Evolutionary conservation across 2,113 vertebrate genomes (phyloP).

Genomic region (Marmota flaviventris): DNA sequence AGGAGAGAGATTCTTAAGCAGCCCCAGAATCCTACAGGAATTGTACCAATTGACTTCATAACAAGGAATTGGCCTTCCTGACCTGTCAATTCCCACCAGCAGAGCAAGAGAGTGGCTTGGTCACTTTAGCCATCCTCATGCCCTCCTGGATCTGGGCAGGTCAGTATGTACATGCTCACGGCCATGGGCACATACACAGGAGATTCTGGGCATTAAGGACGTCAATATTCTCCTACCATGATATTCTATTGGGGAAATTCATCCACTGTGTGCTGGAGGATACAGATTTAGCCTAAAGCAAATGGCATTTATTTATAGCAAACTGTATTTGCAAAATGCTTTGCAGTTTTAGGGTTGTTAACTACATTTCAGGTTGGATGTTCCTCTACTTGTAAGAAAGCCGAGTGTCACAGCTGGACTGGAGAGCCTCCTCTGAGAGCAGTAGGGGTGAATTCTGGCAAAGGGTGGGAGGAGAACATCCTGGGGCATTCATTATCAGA

Average conservation of each 20-base stretch:
- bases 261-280: conserved; percentile 66
- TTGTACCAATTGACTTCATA: conserved; percentile 66
- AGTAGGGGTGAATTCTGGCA: not conserved
- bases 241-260: conserved; percentile 60
- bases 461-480: no score
- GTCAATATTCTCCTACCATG: conserved; percentile 9
- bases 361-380: conserved; percentile 62
- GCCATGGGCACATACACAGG: conserved; percentile 12
- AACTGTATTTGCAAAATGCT: conserved; percentile 74
- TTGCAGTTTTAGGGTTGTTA: conserved; percentile 73
- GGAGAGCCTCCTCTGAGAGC: not conserved
- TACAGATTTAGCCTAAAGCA: conserved; percentile 81
- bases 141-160: not conserved
- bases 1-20: conserved; percentile 57
- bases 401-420: not conserved
- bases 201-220: not conserved
- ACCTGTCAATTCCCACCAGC: not conserved
- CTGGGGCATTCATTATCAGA: not conserved
- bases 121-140: not conserved
- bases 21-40: conserved; percentile 66
- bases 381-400: conserved; percentile 33
- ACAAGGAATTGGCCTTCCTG: conserved; percentile 27
- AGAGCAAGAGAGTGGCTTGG: not conserved
- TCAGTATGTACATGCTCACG: not conserved
- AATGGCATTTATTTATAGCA: conserved; percentile 83